Base-by-base conservation (phyloP, 2,888 invertebrate species). In the Didymodactylos carnosus region DNA sequence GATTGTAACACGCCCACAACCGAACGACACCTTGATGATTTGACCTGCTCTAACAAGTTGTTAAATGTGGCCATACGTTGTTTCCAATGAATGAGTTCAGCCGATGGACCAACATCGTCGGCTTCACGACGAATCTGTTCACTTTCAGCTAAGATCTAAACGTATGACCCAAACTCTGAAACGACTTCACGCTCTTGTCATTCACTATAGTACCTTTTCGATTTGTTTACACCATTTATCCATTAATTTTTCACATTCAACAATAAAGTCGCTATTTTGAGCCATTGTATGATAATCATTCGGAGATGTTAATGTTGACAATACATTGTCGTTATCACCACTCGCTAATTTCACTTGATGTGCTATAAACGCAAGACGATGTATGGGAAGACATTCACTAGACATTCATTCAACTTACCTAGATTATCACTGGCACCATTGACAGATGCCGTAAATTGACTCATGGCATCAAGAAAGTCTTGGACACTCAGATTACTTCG, bases 21-120 rank as follows among this genome's bases (percentile, higher is more conserved):
- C 46, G 81, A 80, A 75, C 81, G 81, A 40, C 81, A 81, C 51
- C 82, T 76, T 13, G 79, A 78, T 72, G 80, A 80, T 78, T 82
- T 83, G 78, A 83, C 81, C 79, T 83, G 83, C 74, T 83, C 83
- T 72, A 83, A 77, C 35, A 83, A 77, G 85, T 82, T 86, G 83
- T 80, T 92, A 82, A 95, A 93, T 81, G 91, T 92, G 0, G 94
- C 92, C 49, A 92, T 91, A 41, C 94, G 86, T 79, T 91, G 90
- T 84, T 94, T 87, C 92, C 92, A 93, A 81, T 91, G 89, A 53
- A 88, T 88, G 53, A 92, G 84, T 84, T 92, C 92, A 0, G 89
- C 89, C 0, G 80, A 51, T 41, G 39, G 83, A 43, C 83, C 83
- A 72, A 83, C 82, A 77, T 83, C 82, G 76, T 83, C 83, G 39